Base-by-base conservation (phyloP, 2,113 vertebrate genomes). In the Anguilla japonica region DNA sequence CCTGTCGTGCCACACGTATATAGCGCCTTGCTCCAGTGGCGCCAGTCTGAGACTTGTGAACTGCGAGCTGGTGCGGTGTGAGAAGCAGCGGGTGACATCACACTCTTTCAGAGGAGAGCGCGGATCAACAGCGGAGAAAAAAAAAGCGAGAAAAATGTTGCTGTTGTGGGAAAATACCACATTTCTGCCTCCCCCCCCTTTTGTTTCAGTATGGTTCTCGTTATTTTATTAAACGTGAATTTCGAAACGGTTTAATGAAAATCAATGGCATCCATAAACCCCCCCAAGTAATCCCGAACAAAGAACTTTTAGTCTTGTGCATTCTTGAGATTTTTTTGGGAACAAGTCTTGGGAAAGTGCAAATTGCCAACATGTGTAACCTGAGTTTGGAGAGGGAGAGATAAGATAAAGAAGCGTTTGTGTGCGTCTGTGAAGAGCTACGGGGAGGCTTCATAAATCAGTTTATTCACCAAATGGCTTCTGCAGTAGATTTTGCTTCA, bases 171-270 rank as follows among this genome's bases (percentile, higher is more conserved):
- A 71, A 71, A 71, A 29, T 26, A 71, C 53, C 71, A 53, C 57
- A 80, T 86, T 86, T 81, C 80, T 79, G 43, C 56, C 13, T 63
- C 16, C 79, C 34, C 53, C 26, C 34, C 53, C 34, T 13, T 43
- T 85, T 41, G 85, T 86, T 81, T 86, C 53, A n/a, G 79, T 41
- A 86, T 86, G 85, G 85, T 86, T 86, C 57, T 81, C 53, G 60
- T 86, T 63, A 86, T 86, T 86, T 41, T 63, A 86, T 86, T 86
- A 79, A 86, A 63, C 81, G 85, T 79, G 57, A 86, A 81, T 86
- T 86, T 71, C 26, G 22, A 71, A 71, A 71, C 20, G 16, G 39
- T 46, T 46, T 81, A 81, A 86, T 86, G 79, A 86, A 86, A 63
- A 86, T 86, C 85, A 63, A 63, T 86, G 85, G 79, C 60, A 81